Percentiles rank a stretch among this genome's conserved stretches.
Evolutionary conservation across 2,888 invertebrate species (phyloP).

Genomic region (Schizaphis graminum): DNA sequence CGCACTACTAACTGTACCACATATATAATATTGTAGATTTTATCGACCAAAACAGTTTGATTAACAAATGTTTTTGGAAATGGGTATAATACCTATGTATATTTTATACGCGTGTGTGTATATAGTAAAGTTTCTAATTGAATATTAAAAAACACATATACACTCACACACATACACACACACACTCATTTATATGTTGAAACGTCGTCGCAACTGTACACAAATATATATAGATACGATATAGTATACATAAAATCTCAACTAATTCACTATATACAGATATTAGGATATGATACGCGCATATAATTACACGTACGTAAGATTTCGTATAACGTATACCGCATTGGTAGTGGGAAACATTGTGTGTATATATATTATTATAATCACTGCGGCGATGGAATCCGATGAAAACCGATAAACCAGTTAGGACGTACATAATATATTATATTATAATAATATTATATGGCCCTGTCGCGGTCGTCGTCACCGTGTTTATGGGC

Average conservation of each 20-base stretch:
- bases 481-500: constrained; percentile 20
- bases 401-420: constrained; percentile 58
- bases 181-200: constrained; percentile 15
- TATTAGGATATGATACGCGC: constrained; percentile 41
- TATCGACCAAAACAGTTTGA: constrained; percentile 45
- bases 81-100: background rate
- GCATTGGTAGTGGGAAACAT: background rate
- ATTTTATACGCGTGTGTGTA: background rate
- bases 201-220: constrained; percentile 13
- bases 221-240: background rate
- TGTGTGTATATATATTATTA: background rate
- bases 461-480: constrained; percentile 16
- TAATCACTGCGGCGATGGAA: constrained; percentile 17
- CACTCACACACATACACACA: background rate
- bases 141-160: constrained; percentile 37
- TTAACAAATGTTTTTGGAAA: constrained; percentile 51
- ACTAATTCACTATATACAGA: constrained; percentile 45
- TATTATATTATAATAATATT: background rate
- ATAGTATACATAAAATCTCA: constrained; percentile 30
- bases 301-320: constrained; percentile 38
- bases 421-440: background rate
- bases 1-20: background rate
- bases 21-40: constrained; percentile 1
- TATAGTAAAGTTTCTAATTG: constrained; percentile 32
- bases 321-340: background rate